Conservation (phyloP, 2,113 vertebrate genomes). For the Salvelinus namaycush region DNA sequence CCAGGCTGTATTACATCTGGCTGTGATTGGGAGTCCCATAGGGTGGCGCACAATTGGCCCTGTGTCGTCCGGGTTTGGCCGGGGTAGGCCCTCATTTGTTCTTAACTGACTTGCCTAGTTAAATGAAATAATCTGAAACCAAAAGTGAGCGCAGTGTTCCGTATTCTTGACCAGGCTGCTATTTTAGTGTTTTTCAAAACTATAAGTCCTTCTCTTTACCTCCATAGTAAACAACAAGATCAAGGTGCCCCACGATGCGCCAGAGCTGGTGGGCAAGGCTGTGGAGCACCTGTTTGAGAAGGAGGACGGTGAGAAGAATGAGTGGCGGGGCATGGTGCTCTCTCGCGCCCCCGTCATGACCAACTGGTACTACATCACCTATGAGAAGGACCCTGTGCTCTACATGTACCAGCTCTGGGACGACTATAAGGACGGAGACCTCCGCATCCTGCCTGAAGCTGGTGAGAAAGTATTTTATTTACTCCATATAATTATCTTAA, state of each 20-base stretch:
- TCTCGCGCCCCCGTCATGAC: conserved; percentile 82
- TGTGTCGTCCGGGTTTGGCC: too few relatives aligned
- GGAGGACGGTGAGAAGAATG: conserved; percentile 80
- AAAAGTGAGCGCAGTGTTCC: too few relatives aligned
- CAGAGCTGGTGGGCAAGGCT: conserved; percentile 79
- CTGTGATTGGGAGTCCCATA: too few relatives aligned
- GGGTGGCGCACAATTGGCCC: too few relatives aligned
- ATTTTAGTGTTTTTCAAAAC: too few relatives aligned
- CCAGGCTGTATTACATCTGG: too few relatives aligned
- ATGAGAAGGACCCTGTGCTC: conserved; percentile 82
- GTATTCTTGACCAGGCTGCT: too few relatives aligned
- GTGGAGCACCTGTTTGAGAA: conserved; percentile 83
- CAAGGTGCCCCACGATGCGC: conserved; percentile 75
- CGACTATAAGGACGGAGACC: conserved; percentile 80
- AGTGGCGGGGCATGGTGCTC: conserved; percentile 82
- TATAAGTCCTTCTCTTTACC: neutral
- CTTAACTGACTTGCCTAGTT: too few relatives aligned
- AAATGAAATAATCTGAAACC: too few relatives aligned
- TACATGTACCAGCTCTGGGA: conserved; percentile 85
- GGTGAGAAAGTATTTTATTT: conserved; percentile 47
- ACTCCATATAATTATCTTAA: too few relatives aligned
- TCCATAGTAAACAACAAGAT: conserved; percentile 79
- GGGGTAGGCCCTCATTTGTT: too few relatives aligned
- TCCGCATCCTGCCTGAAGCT: conserved; percentile 79
- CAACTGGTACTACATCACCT: conserved; percentile 85